Base-by-base conservation (phyloP, 2,888 invertebrate species). In the Cheilosia variabilis region DNA sequence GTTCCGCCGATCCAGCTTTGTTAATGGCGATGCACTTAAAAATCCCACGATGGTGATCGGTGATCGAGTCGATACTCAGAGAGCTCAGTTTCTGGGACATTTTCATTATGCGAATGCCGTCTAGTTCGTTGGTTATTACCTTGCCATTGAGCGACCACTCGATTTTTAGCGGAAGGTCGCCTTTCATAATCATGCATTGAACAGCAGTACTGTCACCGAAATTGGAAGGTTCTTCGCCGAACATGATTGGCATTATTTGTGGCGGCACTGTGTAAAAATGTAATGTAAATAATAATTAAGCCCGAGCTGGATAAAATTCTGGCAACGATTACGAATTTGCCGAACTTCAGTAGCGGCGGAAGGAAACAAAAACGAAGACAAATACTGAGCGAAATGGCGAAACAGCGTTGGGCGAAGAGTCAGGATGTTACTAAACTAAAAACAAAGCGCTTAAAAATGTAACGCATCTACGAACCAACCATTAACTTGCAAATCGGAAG, bases 141-240 rank as follows among this genome's bases (percentile, higher is more conserved):
- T 92, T 93, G 88, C 94, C 95, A 92, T 96, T 96, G 87, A 96
- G 94, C 34, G 93, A 94, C 97, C 97, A 97, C 68, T 94, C 94
- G 71, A 97, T 95, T 89, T 94, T 94, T 43, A 97, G 93, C 7
- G 97, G 97, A 65, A 94, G 93, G 91, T 97, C 97, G 55, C 97
- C 96, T 92, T 96, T 96, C 60, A 94, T 94, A 50, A 96, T 95
- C 93, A 95, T 95, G 91, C 96, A 97, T 87, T 95, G 94, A 3
- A 96, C 94, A 75, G 96, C 96, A 47, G 95, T 95, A 87, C 95
- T 94, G 87, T 96, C 96, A 5, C 96, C 96, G 78, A 96, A 95
- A 90, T 96, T 96, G 57, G 96, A 94, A 73, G 96, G 94, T 88
- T 96, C 95, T 65, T 96, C 96, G 75, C 96, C 96, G 89, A 97